phyloP scores from a whole-genome alignment of 2,113 vertebrate species.

The Gallinago paraguaiae region DNA sequence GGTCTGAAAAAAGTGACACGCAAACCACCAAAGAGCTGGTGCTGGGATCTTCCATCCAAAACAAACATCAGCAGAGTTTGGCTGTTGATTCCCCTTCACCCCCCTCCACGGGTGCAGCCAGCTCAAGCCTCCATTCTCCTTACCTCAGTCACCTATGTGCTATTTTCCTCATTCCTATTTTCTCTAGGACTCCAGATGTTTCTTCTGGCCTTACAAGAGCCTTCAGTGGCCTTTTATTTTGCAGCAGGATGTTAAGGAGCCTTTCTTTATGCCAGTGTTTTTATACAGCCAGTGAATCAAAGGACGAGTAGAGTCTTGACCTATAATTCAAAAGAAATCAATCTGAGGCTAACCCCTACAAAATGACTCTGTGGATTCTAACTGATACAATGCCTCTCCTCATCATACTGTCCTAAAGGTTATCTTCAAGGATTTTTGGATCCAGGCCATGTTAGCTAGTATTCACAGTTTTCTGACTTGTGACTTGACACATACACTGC shows the following conservation, averaged over 20 bases:
- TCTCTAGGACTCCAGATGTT: neutral
- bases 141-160: neutral
- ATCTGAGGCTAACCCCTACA: neutral
- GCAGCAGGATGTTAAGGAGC: neutral
- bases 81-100: neutral
- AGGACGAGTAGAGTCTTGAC: neutral
- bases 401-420: neutral
- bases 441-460: neutral
- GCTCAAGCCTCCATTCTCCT: neutral
- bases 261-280: neutral
- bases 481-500: neutral
- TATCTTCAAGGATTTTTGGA: slow-evolving; percentile 40
- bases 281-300: neutral
- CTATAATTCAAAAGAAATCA: neutral
- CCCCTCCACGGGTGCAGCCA: neutral
- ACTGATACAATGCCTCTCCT: neutral
- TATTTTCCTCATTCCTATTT: neutral
- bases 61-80: neutral
- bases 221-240: neutral
- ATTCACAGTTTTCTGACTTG: slow-evolving; percentile 24
- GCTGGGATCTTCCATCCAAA: neutral
- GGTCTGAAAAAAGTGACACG: neutral
- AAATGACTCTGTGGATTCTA: neutral
- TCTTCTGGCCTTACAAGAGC: neutral
- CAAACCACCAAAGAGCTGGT: neutral